Evolutionary conservation across 2,888 invertebrate genomes (phyloP).

Genomic region (Nysson spinosus): DNA sequence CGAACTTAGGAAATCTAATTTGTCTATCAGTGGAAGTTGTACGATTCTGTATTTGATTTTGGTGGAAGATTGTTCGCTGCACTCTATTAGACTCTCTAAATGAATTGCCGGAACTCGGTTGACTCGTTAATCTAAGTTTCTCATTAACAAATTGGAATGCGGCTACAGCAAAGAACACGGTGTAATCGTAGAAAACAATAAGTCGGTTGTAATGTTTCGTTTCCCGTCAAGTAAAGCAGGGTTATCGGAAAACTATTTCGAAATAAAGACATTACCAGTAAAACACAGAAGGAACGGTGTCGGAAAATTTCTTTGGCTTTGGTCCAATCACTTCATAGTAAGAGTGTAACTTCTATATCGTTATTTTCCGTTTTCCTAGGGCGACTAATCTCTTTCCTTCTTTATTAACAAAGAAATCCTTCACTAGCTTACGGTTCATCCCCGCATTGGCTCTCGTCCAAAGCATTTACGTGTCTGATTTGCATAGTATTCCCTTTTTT

Average conservation of each 20-base stretch:
- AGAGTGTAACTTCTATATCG: slow-evolving; percentile 26
- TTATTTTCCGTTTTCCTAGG: slow-evolving; percentile 27
- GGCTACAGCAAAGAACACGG: not conserved
- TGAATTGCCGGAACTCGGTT: slow-evolving; percentile 21
- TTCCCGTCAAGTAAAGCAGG: slow-evolving; percentile 10
- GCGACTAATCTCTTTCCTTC: slow-evolving; percentile 50
- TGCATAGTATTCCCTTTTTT: slow-evolving; percentile 8
- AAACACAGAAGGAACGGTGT: slow-evolving; percentile 53
- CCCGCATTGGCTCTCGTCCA: slow-evolving; percentile 41
- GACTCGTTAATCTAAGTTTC: slow-evolving; percentile 42
- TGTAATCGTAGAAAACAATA: not conserved
- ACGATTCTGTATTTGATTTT: slow-evolving; percentile 40
- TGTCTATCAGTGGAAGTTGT: slow-evolving; percentile 25
- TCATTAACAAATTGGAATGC: slow-evolving; percentile 33
- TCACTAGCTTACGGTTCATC: slow-evolving; percentile 40
- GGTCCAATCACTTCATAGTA: slow-evolving; percentile 46
- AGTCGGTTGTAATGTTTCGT: not conserved
- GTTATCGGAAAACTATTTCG: slow-evolving; percentile 22
- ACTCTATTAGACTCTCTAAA: slow-evolving; percentile 6
- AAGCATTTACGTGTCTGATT: slow-evolving; percentile 20
- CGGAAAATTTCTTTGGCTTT: slow-evolving; percentile 43
- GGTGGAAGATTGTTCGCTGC: slow-evolving; percentile 30
- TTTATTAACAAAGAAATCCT: slow-evolving; percentile 52
- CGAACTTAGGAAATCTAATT: slow-evolving; percentile 38
- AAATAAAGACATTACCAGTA: slow-evolving; percentile 10